Conservation (phyloP, 2,113 vertebrate genomes). For the Gymnogyps californianus region DNA sequence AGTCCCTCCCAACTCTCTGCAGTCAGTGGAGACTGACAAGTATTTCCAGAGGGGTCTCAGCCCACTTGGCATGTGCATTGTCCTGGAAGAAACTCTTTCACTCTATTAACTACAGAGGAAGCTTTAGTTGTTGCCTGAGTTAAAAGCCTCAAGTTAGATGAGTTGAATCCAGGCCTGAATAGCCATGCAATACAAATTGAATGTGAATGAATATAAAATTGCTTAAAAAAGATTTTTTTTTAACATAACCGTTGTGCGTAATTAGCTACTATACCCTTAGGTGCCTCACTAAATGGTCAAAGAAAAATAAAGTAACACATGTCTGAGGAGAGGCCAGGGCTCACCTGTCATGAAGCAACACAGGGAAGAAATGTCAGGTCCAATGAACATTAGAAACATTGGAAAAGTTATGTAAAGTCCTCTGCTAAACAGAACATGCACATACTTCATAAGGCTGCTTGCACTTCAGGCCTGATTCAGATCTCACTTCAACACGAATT, state of each 20-base stretch:
- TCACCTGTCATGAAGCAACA: neutral
- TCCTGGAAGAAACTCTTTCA: constrained; percentile 4
- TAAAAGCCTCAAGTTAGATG: constrained; percentile 8
- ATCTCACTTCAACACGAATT: neutral
- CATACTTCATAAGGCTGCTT: neutral
- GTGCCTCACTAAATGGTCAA: neutral
- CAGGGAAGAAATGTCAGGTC: neutral
- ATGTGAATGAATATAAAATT: neutral
- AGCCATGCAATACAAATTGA: neutral
- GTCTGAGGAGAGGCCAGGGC: neutral
- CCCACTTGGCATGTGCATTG: neutral
- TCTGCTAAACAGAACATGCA: neutral
- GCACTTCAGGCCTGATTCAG: neutral
- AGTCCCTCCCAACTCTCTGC: neutral
- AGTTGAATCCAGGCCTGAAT: constrained; percentile 11
- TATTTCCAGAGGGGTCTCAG: neutral
- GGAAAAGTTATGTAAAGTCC: neutral
- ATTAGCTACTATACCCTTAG: neutral
- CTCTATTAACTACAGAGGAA: constrained; percentile 25
- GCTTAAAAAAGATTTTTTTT: neutral
- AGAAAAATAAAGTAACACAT: neutral
- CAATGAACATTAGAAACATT: neutral
- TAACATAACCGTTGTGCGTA: neutral
- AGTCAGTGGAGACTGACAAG: neutral
- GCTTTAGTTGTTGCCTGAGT: neutral